Evolutionary conservation across 2,113 vertebrate species (phyloP), one percentile per base, ranked within the genome.

Genomic region (Gopherus flavomarginatus): DNA sequence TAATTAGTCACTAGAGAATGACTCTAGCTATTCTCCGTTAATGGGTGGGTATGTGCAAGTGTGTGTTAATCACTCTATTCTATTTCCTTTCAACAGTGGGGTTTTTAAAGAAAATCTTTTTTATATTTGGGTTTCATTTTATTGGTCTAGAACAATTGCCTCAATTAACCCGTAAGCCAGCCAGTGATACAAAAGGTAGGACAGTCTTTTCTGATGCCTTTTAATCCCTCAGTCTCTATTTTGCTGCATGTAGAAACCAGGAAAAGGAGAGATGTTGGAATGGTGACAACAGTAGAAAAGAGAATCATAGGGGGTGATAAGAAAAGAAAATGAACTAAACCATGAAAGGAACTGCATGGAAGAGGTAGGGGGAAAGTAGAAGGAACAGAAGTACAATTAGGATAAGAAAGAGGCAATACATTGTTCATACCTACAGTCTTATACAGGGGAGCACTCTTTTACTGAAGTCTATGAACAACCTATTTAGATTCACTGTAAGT

Each of bases 1-100:
- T 81, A 83, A 77, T 52, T 88, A 81, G 80, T 52, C 79, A n/a
- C 75, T 3, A 52, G 52, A 57, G 80, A 90, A 44, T 69, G 1
- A 53, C 4, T 56, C 4, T 57, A 81, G 1, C 1, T 27, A 49
- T 69, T 0, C 0, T 0, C 1, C 8, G 2, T 83, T 81, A 81
- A 86, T 4, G 2, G 90, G 47, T 81, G 2, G 38, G 5, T 77
- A 8, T 72, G 5, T 42, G 11, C 44, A 24, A 38, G 50, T 86
- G 27, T 65, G 14, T 65, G 79, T 54, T 8, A 47, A 8, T 52
- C 77, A 90, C 12, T 1, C 11, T 27, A 4, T 27, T 84, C 85
- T 54, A 42, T 13, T 83, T 92, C 1, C 2, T 77, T 91, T 82
- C 65, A 49, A 31, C 19, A 29, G 6, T 77, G 6, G 81, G 53